Conservation (phyloP, 2,797 vertebrate species). For the Pelodytes ibericus region DNA sequence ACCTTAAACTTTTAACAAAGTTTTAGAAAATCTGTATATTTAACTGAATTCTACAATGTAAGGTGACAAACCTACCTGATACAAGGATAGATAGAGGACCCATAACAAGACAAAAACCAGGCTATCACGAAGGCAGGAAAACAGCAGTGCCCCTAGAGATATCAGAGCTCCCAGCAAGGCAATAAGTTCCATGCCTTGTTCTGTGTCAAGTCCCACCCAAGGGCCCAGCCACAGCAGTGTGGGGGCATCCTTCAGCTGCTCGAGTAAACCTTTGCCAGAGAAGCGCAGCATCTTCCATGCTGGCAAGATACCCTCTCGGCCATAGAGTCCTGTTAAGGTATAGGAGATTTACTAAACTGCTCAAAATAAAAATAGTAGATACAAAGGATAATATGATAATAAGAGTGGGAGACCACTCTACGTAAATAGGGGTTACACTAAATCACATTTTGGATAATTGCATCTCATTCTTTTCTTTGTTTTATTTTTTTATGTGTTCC, state of each 20-base stretch:
- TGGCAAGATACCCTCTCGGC: conserved; percentile 84
- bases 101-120: conserved; percentile 82
- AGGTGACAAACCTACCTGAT: conserved; percentile 72
- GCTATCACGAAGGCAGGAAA: conserved; percentile 75
- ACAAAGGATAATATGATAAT: too few species aligned
- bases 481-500: too few species aligned
- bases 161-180: conserved; percentile 76
- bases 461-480: too few species aligned
- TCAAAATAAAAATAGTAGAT: too few species aligned
- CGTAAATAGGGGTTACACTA: too few species aligned
- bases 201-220: conserved; percentile 82
- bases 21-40: too few species aligned
- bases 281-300: conserved; percentile 78
- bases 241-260: conserved; percentile 80
- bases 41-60: too few species aligned
- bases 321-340: conserved; percentile 83
- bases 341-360: too few species aligned
- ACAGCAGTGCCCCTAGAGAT: conserved; percentile 75
- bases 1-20: too few species aligned
- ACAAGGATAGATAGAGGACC: conserved; percentile 82
- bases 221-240: conserved; percentile 89
- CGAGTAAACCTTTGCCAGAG: conserved; percentile 77
- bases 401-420: too few species aligned
- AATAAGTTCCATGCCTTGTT: conserved; percentile 87
- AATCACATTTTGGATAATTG: too few species aligned